Base-by-base conservation (phyloP, 53 echinoderm and acorn worm genomes). In the Astropecten irregularis region DNA sequence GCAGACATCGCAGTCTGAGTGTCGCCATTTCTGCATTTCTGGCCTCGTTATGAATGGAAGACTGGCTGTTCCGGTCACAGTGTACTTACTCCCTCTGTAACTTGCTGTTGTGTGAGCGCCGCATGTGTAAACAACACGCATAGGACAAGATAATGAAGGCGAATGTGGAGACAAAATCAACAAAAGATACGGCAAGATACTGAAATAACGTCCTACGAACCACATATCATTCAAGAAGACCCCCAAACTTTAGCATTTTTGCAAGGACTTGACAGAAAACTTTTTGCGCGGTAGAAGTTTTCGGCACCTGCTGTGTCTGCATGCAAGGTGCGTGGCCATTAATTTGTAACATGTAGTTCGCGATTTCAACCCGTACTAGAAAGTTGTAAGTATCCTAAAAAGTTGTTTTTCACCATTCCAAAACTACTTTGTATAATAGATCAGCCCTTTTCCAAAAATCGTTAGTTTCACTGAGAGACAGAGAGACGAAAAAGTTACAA, bases 11-110 rank as follows among this genome's bases (percentile, higher is more conserved):
- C 83, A 83, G 89, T 68, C 89, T 73, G 67, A 73, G 83, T 57
- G 89, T 89, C 89, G 89, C 89, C 89, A 89, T 89, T 34, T 66
- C 83, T 65, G 30, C 89, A 84, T 84, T 76, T 49, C 76, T 67
- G 76, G 57, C 84, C 67, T 54, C 74, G 58, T 74, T 79, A 44
- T 79, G 60, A 61, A 60, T 46, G 15, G 37, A 8, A 61, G 33
- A 23, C 7, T 18, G 60, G 79, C 79, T 79, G 61, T 76, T 76
- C 58, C 58, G 79, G 79, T 79, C 79, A 79, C 46, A 60, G 47
- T 48, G 62, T 31, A 61, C 79, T 42, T 40, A 79, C 79, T 79
- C 79, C 79, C 79, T 79, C 79, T 79, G 79, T 79, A 56, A 19
- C 10, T 64, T 15, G 2, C 16, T 18, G 3, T 35, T 13, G 11